phyloP scores from a whole-genome alignment of 37 sponge, comb jelly and placozoan genomes.

The Crambe crambe region DNA sequence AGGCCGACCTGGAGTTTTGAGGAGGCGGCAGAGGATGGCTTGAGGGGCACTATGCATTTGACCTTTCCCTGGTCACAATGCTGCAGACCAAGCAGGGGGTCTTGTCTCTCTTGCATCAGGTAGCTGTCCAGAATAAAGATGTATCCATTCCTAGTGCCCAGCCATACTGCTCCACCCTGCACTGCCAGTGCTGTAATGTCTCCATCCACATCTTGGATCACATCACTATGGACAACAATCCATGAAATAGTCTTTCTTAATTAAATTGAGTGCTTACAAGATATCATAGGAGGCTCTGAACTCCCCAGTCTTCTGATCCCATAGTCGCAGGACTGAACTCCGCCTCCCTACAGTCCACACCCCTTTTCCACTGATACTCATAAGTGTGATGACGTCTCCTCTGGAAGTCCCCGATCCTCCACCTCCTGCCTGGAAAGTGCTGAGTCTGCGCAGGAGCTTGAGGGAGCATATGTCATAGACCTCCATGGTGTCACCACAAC shows the following conservation, averaged over 20 bases:
- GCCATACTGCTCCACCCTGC: conserved; percentile 71
- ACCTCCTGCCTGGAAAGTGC: neutral
- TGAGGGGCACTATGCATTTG: conserved; percentile 59
- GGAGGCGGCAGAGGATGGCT: conserved; percentile 21
- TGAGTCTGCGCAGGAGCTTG: conserved; percentile 20
- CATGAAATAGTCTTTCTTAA: neutral
- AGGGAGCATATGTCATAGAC: conserved; percentile 61
- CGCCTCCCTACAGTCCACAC: conserved; percentile 81
- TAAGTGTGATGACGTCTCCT: conserved; percentile 62
- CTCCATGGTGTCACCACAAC: conserved; percentile 68
- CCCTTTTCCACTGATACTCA: conserved; percentile 44
- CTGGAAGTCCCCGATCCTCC: neutral
- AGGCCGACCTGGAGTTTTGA: conserved; percentile 24
- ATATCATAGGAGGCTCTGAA: conserved; percentile 45
- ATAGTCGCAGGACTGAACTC: conserved; percentile 57
- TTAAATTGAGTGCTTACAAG: conserved; percentile 46
- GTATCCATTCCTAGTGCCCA: conserved; percentile 72
- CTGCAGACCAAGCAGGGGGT: conserved; percentile 64
- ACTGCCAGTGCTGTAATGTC: conserved; percentile 75
- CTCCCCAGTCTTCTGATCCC: conserved; percentile 60
- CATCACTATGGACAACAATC: conserved; percentile 1
- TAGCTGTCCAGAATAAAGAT: conserved; percentile 68
- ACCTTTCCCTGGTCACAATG: conserved; percentile 66
- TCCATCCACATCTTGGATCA: conserved; percentile 18
- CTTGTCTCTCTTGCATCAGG: conserved; percentile 20